phyloP scores from a whole-genome alignment of 2,888 invertebrate genomes.

The Drosophila anomelani region DNA sequence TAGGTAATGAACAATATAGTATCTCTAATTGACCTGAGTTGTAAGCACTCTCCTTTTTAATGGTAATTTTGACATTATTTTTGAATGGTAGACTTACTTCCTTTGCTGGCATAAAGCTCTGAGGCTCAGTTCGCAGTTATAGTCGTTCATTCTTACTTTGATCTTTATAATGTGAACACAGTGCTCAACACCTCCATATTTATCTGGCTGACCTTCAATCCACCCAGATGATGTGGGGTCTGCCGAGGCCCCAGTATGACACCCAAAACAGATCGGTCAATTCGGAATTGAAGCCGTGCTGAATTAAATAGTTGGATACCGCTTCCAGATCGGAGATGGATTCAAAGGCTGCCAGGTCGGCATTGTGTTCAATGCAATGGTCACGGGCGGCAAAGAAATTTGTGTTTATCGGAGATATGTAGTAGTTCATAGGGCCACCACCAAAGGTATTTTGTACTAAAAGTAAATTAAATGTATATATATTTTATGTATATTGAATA shows the following conservation, averaged over 20 bases:
- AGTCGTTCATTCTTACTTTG: not conserved
- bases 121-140: not conserved
- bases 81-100: not conserved
- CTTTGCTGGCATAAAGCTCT: constrained; percentile 1
- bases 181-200: not conserved
- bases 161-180: not conserved
- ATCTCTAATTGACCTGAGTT: not conserved
- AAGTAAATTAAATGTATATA: not conserved
- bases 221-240: not conserved
- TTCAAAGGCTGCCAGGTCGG: not conserved
- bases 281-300: not conserved
- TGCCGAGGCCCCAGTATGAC: not conserved
- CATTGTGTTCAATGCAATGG: not conserved
- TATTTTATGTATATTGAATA: not conserved
- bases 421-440: not conserved
- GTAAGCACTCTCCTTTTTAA: not conserved
- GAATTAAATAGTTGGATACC: not conserved
- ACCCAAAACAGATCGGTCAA: not conserved
- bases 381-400: constrained; percentile 5
- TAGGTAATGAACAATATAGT: too few species aligned
- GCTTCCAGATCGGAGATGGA: not conserved
- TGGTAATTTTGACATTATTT: not conserved
- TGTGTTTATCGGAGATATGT: not conserved
- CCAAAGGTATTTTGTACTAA: not conserved
- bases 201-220: not conserved